phyloP scores from a whole-genome alignment of 1,140 invertebrate genomes.

The Meloidogyne exigua region DNA sequence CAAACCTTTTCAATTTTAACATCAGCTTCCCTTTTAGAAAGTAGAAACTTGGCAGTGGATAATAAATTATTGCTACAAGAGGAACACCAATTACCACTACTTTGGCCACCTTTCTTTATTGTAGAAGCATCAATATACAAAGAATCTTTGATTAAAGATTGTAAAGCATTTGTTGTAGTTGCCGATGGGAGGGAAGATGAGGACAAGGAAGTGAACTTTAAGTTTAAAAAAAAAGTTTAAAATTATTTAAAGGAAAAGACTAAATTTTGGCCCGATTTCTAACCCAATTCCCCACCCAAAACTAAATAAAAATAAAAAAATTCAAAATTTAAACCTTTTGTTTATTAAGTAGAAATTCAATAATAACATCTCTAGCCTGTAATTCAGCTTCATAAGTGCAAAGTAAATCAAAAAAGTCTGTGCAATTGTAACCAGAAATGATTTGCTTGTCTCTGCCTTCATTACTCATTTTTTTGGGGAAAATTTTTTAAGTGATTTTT shows the following conservation, averaged over 20 bases:
- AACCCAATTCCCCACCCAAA: not conserved
- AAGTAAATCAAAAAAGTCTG: constrained; percentile 19
- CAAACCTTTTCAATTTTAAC: constrained; percentile 30
- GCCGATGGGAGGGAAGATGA: not conserved
- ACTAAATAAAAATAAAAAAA: not conserved
- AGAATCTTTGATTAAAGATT: constrained; percentile 28
- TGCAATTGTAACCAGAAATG: constrained; percentile 6
- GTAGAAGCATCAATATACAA: not conserved
- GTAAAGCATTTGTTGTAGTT: not conserved
- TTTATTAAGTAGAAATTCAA: constrained; percentile 21
- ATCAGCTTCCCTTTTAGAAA: constrained; percentile 13
- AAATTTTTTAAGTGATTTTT: not conserved
- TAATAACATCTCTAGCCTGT: constrained; percentile 26
- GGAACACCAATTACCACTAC: not conserved
- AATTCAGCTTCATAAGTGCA: constrained; percentile 31
- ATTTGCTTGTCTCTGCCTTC: not conserved
- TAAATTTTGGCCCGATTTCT: not conserved
- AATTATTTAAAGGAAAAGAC: constrained; percentile 1
- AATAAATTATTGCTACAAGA: constrained; percentile 9
- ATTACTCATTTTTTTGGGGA: not conserved
- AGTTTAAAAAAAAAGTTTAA: constrained; percentile 10
- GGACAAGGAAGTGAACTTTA: not conserved
- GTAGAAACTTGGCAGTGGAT: constrained; percentile 15
- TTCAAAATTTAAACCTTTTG: too few relatives aligned
- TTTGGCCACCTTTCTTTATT: not conserved